phyloP scores from a whole-genome alignment of 2,888 invertebrate species.

The Hirtodrosophila duncani region DNA sequence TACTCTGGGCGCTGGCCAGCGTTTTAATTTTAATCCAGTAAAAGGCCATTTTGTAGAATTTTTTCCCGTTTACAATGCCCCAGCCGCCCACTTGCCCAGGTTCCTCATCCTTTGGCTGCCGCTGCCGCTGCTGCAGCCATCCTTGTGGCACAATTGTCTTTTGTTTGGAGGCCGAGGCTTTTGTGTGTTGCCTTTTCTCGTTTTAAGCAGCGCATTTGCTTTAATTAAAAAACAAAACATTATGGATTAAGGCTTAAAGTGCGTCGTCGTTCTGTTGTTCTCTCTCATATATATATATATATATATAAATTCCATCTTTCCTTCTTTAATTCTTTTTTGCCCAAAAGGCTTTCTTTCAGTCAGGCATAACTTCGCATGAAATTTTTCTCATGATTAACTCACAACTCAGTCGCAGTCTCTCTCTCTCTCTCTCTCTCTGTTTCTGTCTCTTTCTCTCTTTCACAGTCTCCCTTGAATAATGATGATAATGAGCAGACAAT shows the following conservation, averaged over 20 bases:
- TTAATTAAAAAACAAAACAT: conserved; percentile 49
- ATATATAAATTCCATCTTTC: neutral
- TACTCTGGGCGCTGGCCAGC: too few species aligned
- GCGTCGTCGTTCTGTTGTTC: too few species aligned
- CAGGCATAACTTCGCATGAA: neutral
- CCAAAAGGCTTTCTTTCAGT: neutral
- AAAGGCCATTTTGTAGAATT: conserved; percentile 37
- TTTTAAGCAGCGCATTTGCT: conserved; percentile 31
- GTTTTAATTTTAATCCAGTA: conserved; percentile 63
- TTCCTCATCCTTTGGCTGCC: neutral
- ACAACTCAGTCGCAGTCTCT: neutral
- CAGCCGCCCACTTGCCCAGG: neutral
- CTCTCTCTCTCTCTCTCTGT: too few species aligned
- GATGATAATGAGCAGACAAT: conserved; percentile 30
- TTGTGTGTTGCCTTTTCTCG: conserved; percentile 18
- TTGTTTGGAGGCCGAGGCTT: conserved; percentile 20
- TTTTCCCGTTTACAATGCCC: neutral
- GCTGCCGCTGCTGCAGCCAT: conserved; percentile 4
- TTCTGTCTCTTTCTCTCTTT: too few species aligned
- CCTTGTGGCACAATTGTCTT: conserved; percentile 33
- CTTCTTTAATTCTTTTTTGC: neutral
- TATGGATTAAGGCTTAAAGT: too few species aligned
- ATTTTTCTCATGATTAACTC: conserved; percentile 21
- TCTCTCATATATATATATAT: too few species aligned
- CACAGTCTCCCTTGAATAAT: too few species aligned